Conservation (phyloP, 2,888 invertebrate genomes). For the Nephrotoma flavescens region DNA sequence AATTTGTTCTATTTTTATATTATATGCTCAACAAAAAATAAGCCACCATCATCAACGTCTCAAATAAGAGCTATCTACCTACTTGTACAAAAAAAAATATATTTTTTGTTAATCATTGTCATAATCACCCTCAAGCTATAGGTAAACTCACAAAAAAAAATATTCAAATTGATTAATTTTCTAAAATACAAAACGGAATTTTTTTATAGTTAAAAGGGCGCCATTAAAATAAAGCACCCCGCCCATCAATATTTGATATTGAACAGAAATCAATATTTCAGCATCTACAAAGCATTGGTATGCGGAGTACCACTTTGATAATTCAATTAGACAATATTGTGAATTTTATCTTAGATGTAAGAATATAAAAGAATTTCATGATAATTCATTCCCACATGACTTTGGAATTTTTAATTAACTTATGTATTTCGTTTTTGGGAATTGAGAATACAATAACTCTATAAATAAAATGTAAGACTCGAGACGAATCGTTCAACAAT, state of each 20-base stretch:
- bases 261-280: background rate
- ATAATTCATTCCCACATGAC: background rate
- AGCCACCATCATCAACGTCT: background rate
- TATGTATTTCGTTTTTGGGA: background rate
- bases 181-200: background rate
- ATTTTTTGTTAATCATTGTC: background rate
- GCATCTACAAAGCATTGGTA: no score
- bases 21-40: background rate
- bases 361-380: background rate
- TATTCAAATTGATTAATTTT: background rate
- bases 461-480: background rate
- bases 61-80: background rate
- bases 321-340: no score
- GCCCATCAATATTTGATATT: background rate
- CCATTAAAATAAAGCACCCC: background rate
- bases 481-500: background rate
- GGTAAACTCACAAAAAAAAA: background rate
- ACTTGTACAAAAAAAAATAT: background rate
- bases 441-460: background rate
- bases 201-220: background rate
- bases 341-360: no score
- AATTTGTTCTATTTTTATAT: background rate
- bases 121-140: background rate
- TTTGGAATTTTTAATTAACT: background rate
- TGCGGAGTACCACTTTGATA: no score